A percentile compares a stretch with the other conserved stretches of the same genome.
These are phyloP conservation scores for Drosophila hydei DNA, from an alignment of 1,140 invertebrate species.

Conservation along the genomic window DNA sequence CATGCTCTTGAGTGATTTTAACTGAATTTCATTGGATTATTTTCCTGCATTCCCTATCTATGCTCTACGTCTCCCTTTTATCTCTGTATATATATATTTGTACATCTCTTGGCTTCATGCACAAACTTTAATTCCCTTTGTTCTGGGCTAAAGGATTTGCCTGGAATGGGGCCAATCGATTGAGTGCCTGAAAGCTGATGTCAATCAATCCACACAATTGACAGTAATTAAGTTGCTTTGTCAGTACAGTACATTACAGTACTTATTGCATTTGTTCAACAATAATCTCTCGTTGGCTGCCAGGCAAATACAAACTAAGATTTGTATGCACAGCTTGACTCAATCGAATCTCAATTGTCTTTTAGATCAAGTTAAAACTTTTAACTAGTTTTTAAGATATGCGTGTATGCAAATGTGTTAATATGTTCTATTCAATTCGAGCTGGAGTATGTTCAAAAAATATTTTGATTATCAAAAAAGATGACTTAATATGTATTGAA, in stretches of 20 bases:
- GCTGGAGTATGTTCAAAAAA: too few relatives aligned
- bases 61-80: not conserved
- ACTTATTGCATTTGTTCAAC: not conserved
- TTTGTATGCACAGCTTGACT: not conserved
- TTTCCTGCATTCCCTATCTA: slow-evolving; percentile 20
- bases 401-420: too few relatives aligned
- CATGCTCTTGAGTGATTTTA: slow-evolving; percentile 79
- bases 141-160: slow-evolving; percentile 18
- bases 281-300: not conserved
- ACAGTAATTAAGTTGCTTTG: slow-evolving; percentile 13
- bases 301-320: not conserved
- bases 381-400: too few relatives aligned
- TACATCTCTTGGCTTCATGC: slow-evolving; percentile 12
- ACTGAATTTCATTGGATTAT: slow-evolving; percentile 67
- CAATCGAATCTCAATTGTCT: too few relatives aligned
- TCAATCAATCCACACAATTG: slow-evolving; percentile 33
- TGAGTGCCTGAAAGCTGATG: slow-evolving; percentile 21
- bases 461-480: too few relatives aligned
- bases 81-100: not conserved
- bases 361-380: too few relatives aligned
- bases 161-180: slow-evolving; percentile 29
- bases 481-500: too few relatives aligned
- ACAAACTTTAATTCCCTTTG: slow-evolving; percentile 41
- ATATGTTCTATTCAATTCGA: too few relatives aligned
- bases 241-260: slow-evolving; percentile 1